A percentile compares a stretch with the other conserved stretches of the same genome.
phyloP scores from a whole-genome alignment of 1,140 invertebrate species.

The Papilio xuthus region DNA sequence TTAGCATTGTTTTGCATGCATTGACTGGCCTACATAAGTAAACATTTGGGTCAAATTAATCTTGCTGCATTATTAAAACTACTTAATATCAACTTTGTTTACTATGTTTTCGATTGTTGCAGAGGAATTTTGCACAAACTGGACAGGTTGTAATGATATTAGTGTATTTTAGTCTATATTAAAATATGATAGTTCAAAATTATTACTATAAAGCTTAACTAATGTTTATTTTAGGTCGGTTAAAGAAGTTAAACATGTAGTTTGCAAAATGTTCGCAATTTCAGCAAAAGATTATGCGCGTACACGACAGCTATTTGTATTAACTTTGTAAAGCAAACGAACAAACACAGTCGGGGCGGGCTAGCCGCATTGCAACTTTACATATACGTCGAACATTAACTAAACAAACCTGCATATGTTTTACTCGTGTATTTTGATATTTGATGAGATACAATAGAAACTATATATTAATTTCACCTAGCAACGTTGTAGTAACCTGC shows the following conservation, averaged over 20 bases:
- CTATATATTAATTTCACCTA: background rate
- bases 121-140: background rate
- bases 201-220: background rate
- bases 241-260: background rate
- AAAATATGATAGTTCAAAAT: background rate
- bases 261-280: background rate
- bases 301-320: conserved; percentile 1
- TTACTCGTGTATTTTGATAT: background rate
- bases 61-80: conserved; percentile 12
- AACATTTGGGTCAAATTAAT: conserved; percentile 11
- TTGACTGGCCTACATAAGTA: conserved; percentile 29
- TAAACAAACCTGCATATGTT: background rate
- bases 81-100: background rate
- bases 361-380: background rate
- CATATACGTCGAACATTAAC: background rate
- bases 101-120: background rate
- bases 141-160: background rate
- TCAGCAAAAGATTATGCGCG: conserved; percentile 2
- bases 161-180: background rate
- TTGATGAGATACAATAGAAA: background rate
- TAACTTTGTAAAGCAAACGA: conserved; percentile 4
- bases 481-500: background rate
- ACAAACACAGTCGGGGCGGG: background rate
- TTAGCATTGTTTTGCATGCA: conserved; percentile 32
- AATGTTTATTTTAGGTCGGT: background rate